phyloP scores from a whole-genome alignment of 2,888 invertebrate genomes.

The Tinea semifulvella region DNA sequence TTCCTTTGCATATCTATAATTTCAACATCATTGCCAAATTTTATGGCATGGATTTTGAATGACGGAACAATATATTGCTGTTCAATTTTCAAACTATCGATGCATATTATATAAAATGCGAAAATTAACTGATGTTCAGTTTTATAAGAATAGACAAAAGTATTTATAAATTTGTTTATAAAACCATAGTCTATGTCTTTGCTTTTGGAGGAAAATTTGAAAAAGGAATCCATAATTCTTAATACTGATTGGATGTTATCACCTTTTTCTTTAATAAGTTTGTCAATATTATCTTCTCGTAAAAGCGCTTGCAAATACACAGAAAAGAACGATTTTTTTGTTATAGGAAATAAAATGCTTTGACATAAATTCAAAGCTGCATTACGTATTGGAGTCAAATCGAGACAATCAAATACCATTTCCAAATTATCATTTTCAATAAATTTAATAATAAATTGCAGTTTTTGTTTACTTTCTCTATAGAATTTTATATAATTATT shows the following conservation, averaged over 20 bases:
- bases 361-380: slow-evolving; percentile 20
- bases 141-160: slow-evolving; percentile 44
- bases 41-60: slow-evolving; percentile 35
- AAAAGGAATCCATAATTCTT: slow-evolving; percentile 49
- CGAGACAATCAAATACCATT: slow-evolving; percentile 41
- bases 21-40: slow-evolving; percentile 39
- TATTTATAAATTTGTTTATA: slow-evolving; percentile 42
- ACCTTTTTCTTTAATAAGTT: slow-evolving; percentile 46
- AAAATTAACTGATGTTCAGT: slow-evolving; percentile 48
- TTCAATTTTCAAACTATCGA: slow-evolving; percentile 38
- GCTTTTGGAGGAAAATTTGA: slow-evolving; percentile 41
- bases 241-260: slow-evolving; percentile 53
- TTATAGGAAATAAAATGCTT: slow-evolving; percentile 34
- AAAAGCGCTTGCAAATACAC: slow-evolving; percentile 47
- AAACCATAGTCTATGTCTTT: slow-evolving; percentile 33
- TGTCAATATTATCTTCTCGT: slow-evolving; percentile 43
- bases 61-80: slow-evolving; percentile 46
- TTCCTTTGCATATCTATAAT: slow-evolving; percentile 36
- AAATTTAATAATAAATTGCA: slow-evolving; percentile 45
- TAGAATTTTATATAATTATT: slow-evolving; percentile 38
- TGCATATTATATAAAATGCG: slow-evolving; percentile 47
- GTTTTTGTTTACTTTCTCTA: slow-evolving; percentile 47
- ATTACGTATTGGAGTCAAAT: slow-evolving; percentile 28
- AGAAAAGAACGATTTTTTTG: slow-evolving; percentile 41
- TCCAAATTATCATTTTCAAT: slow-evolving; percentile 43